Conservation (phyloP, 1,140 invertebrate genomes). For the Cyclina sinensis region DNA sequence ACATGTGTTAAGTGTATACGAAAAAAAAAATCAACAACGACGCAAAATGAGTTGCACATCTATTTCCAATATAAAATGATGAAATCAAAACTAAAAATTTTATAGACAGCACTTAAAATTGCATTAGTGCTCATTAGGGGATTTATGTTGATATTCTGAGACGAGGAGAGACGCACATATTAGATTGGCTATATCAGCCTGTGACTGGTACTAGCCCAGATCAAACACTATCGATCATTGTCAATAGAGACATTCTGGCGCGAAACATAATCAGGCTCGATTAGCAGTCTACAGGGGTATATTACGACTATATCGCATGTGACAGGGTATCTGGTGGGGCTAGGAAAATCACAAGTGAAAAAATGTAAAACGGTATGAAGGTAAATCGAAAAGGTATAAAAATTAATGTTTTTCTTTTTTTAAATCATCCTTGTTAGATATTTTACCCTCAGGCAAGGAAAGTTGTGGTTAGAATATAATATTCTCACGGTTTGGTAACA, state of each 20-base stretch:
- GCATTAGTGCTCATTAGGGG: neutral
- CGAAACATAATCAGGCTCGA: conserved; percentile 1
- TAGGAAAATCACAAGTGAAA: neutral
- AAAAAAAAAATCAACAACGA: no score
- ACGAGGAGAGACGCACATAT: neutral
- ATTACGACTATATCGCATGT: conserved; percentile 22
- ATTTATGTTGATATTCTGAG: neutral
- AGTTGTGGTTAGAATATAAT: no score
- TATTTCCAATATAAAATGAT: neutral
- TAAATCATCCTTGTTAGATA: no score
- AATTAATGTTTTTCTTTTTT: no score
- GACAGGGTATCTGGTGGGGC: neutral
- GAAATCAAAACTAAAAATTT: neutral
- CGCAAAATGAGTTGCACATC: neutral
- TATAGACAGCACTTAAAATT: neutral
- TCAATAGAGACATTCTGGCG: conserved; percentile 10
- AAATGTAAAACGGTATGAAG: neutral
- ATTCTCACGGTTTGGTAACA: no score
- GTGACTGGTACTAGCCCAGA: conserved; percentile 23
- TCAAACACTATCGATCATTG: conserved; percentile 41
- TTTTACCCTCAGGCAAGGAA: no score
- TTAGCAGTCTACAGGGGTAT: neutral
- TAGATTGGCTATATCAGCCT: neutral
- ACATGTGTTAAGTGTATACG: no score
- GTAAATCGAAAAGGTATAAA: no score